Conservation (phyloP, 2,113 vertebrate genomes). For the Chaetura pelagica region DNA sequence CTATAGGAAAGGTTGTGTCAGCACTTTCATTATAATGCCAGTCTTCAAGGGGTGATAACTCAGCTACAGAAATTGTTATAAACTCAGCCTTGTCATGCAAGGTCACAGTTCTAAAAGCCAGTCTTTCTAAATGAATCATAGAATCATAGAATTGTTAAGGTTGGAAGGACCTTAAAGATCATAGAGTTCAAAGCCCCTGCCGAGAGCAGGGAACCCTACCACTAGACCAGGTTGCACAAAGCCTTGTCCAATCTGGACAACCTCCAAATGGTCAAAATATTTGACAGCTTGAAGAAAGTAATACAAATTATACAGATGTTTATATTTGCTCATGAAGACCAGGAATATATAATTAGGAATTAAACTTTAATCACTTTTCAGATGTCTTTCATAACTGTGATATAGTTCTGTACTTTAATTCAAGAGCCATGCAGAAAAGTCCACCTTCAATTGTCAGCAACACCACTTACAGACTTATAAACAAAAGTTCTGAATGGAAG, state of each 20-base stretch:
- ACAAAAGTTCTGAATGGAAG: not conserved
- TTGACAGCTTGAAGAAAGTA: not conserved
- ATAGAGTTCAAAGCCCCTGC: too few species aligned
- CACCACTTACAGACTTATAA: not conserved
- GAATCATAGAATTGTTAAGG: too few species aligned
- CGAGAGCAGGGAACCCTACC: too few species aligned
- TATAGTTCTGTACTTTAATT: not conserved
- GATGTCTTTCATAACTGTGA: not conserved
- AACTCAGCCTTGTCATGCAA: not conserved
- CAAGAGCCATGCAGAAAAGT: not conserved
- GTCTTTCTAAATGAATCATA: not conserved
- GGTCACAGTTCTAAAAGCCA: not conserved
- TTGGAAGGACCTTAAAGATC: too few species aligned
- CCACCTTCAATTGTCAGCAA: not conserved
- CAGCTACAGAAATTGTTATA: slow-evolving; percentile 14
- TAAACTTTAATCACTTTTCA: not conserved
- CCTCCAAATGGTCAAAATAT: not conserved
- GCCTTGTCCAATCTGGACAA: too few species aligned
- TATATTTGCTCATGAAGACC: not conserved
- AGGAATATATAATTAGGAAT: not conserved
- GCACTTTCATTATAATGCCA: slow-evolving; percentile 50
- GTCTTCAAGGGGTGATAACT: slow-evolving; percentile 41
- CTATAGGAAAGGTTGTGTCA: slow-evolving; percentile 39
- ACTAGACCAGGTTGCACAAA: too few species aligned
- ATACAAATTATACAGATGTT: not conserved